Evolutionary conservation across 2,888 invertebrate genomes (phyloP), one percentile per base, ranked within the genome.

Genomic region (Stenodera caucasica): DNA sequence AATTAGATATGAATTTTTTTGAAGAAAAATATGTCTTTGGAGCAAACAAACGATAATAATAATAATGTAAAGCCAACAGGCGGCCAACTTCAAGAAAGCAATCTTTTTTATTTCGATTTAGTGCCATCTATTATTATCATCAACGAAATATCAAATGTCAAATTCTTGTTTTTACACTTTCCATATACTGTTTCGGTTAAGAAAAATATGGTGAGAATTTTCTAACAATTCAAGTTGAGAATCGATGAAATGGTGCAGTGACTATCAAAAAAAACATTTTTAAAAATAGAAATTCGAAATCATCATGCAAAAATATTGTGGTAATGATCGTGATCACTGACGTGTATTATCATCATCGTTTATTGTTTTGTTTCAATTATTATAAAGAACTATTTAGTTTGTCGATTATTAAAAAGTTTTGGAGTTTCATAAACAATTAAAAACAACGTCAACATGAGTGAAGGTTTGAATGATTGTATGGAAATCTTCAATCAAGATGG

Each of bases 401-500:
- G 15, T 37, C 40, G n/a, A n/a, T 51, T 53, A 35, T 56, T 54
- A n/a, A n/a, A n/a, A n/a, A 59, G 52, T 40, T 30, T 21, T 59
- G n/a, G 50, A 37, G 33, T 55, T 21, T 26, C 30, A 50, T 23
- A 26, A 11, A 14, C 3, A 52, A 32, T 4, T 4, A 30, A 52
- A 21, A n/a, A 18, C 14, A 49, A 9, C 50, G 15, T 8, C 3
- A 51, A 21, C 21, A 77, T 77, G 72, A 70, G 70, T 12, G 77
- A 78, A 57, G 67, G 64, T 59, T 61, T 65, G 37, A 75, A 75
- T 55, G 75, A 76, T 61, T 72, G 72, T 32, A 69, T 69, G 88
- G 88, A 90, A 69, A 81, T 91, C 40, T 91, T 89, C 78, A 88
- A 87, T n/a, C 91, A 92, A 78, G 90, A 91, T 79, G 91, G 91